These are phyloP conservation scores for Meloidogyne hapla DNA, from an alignment of 1,140 invertebrate species.

Conservation along the genomic window DNA sequence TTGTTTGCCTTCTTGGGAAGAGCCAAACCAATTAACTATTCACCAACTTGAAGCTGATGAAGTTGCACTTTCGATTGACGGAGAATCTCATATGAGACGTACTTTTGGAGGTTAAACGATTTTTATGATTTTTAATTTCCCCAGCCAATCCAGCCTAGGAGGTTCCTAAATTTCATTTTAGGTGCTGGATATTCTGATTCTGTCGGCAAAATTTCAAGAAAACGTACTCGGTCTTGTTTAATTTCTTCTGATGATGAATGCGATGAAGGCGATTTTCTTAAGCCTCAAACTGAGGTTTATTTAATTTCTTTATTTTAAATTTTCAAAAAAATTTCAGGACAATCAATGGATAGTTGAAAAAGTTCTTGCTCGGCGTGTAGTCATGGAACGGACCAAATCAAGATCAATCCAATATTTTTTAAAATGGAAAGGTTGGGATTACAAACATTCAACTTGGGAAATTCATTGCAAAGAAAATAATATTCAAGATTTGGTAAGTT, in stretches of 20 bases:
- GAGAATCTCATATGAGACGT: neutral
- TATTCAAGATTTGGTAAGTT: conserved; percentile 25
- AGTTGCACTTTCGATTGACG: conserved; percentile 10
- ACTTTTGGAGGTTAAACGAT: conserved; percentile 15
- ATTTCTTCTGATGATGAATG: conserved; percentile 1
- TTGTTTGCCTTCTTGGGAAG: neutral
- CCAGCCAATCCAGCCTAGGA: too few species aligned
- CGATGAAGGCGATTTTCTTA: neutral
- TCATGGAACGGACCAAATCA: neutral
- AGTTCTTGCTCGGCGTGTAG: conserved; percentile 5
- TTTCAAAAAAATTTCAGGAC: conserved; percentile 7
- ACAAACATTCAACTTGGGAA: conserved; percentile 34
- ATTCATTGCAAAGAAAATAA: neutral
- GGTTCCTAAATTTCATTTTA: neutral
- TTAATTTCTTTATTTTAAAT: neutral
- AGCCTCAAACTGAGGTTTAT: conserved; percentile 8
- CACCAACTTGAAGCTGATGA: conserved; percentile 4
- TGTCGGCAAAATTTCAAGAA: neutral
- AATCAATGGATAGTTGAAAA: conserved; percentile 30
- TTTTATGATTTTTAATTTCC: too few species aligned
- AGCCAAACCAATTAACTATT: neutral
- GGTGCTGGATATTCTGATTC: neutral
- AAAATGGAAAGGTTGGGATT: conserved; percentile 35
- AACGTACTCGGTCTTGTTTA: neutral
- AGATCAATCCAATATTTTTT: conserved; percentile 26